A percentile compares a stretch with the other conserved stretches of the same genome.
Evolutionary conservation across 2,113 vertebrate species (phyloP).

Genomic region (Megaceryle maxima): DNA sequence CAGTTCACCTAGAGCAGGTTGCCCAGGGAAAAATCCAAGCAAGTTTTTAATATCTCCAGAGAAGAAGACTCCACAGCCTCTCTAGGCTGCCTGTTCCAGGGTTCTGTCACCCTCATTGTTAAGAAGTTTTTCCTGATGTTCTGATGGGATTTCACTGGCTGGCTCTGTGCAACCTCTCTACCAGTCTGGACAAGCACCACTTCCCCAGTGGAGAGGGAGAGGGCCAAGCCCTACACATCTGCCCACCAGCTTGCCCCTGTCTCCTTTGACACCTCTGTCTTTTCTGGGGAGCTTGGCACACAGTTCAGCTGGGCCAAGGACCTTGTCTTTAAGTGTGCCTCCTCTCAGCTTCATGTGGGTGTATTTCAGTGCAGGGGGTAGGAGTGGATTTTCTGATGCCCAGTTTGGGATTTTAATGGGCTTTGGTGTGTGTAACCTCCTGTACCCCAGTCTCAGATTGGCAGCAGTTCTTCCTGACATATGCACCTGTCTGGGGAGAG

Average conservation of each 20-base stretch:
- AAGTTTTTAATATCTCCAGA: too few relatives aligned
- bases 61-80: too few relatives aligned
- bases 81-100: too few relatives aligned
- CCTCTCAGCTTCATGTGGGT: neutral
- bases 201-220: neutral
- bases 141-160: neutral
- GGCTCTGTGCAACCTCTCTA: neutral
- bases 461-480: neutral
- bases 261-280: neutral
- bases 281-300: rapidly evolving
- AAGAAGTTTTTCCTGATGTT: too few relatives aligned
- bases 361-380: neutral
- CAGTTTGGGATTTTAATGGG: neutral
- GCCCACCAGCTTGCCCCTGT: neutral
- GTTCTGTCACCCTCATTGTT: too few relatives aligned
- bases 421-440: neutral
- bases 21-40: too few relatives aligned
- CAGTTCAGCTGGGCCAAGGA: neutral
- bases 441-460: rapidly evolving
- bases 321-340: neutral
- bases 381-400: neutral
- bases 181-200: neutral
- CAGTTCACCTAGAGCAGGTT: too few relatives aligned
- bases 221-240: neutral
- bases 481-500: neutral